Base-by-base conservation (phyloP, 2,888 invertebrate genomes). In the Lypha dubia region DNA sequence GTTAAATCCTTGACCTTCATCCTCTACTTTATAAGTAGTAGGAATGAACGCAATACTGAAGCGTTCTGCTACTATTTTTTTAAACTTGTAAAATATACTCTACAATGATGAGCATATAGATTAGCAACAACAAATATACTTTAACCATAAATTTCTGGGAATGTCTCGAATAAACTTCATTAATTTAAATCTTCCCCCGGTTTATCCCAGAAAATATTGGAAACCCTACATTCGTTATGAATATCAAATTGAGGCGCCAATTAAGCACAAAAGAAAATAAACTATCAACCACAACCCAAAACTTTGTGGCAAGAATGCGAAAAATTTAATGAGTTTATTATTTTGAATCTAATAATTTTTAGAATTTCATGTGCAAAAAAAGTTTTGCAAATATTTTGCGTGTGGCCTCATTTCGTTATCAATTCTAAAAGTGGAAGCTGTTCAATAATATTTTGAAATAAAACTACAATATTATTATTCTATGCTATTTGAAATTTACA, bases 381-480 rank as follows among this genome's bases (percentile, higher is more conserved):
- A 32, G 8, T 49, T 49, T 49, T 17, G n/a, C 9, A 2, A 51
- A 22, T 22, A 11, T 44, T 76, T 46, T 58, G 15, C 41, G 28
- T 22, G 41, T 79, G 73, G 58, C 73, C 79, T 17, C 56, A 73
- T 56, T 79, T 73, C 32, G 38, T 49, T 79, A 79, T 79, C 79
- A 73, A 73, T 58, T 65, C 41, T 17, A 49, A 60, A 15, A 8
- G 20, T 38, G 44, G 35, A 67, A 15, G 11, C 44, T 28, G 46
- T 49, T 28, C 46, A 13, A 58, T 32, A 76, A 58, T 22, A 17
- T 17, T 74, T 41, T 24, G 17, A 35, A 53, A 56, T 32, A 67
- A 53, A 41, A 38, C n/a, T n/a, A n/a, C n/a, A n/a, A n/a, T n/a
- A n/a, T 20, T n/a, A n/a, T 35, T n/a, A 58, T 58, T 17, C 0